These are phyloP conservation scores for Amphilophus citrinellus DNA, from an alignment of 2,113 vertebrate species.

Conservation along the genomic window DNA sequence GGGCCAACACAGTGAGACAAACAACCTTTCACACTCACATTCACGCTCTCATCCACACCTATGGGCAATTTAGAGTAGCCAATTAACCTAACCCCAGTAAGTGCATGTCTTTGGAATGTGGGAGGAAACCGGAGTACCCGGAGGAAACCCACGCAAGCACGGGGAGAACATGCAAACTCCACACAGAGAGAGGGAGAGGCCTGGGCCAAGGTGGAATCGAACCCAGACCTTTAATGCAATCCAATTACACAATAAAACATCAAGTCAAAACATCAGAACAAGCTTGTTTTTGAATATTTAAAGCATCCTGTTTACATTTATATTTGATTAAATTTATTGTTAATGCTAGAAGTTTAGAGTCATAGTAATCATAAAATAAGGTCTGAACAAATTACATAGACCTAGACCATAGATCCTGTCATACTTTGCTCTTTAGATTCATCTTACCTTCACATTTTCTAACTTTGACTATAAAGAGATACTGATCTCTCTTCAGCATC, in stretches of 20 bases:
- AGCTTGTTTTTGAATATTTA: neutral
- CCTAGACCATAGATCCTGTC: neutral
- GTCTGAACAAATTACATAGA: neutral
- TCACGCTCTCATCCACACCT: no score
- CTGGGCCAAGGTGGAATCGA: no score
- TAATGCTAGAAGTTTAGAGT: no score
- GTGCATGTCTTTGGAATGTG: no score
- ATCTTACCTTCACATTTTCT: slow-evolving; percentile 16
- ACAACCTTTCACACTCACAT: no score
- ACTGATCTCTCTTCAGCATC: slow-evolving; percentile 32
- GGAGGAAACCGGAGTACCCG: no score
- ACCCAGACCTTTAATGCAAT: neutral
- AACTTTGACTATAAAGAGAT: slow-evolving; percentile 43
- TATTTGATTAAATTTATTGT: neutral
- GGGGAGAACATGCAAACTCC: no score
- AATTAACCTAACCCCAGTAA: no score
- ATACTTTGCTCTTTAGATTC: slow-evolving; percentile 11
- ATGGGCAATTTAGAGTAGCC: no score
- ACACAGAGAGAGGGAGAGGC: no score
- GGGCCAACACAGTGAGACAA: no score
- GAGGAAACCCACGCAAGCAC: no score
- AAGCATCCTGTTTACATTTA: fast-evolving
- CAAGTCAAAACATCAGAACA: neutral
- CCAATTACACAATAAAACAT: neutral
- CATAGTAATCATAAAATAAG: neutral